Evolutionary conservation across 2,888 invertebrate species (phyloP).

Genomic region (Beris morrisii): DNA sequence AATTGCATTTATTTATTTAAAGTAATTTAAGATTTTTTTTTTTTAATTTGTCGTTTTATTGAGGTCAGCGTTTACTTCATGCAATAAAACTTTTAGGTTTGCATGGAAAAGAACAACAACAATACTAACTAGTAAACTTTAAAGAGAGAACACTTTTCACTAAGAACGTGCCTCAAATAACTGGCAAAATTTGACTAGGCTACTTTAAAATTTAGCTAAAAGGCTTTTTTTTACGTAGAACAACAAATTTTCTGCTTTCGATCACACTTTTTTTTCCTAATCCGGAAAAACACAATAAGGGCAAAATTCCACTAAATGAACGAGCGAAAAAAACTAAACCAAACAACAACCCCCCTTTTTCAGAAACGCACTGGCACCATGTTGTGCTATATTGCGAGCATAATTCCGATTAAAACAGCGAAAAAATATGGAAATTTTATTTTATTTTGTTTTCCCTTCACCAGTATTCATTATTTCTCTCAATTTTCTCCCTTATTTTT

Average conservation of each 20-base stretch:
- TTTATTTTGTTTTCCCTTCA: constrained; percentile 10
- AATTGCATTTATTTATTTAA: too few relatives aligned
- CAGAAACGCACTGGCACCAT: constrained; percentile 33
- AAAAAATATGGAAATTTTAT: constrained; percentile 2
- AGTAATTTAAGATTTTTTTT: too few relatives aligned
- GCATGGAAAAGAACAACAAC: constrained; percentile 11
- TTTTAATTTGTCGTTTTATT: too few relatives aligned
- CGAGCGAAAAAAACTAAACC: not conserved
- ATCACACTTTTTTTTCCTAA: constrained; percentile 3
- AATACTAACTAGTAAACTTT: constrained; percentile 12
- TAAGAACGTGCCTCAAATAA: not conserved
- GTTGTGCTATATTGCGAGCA: constrained; percentile 2
- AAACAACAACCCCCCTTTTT: constrained; percentile 11
- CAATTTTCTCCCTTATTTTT: constrained; percentile 8
- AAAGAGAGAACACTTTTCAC: constrained; percentile 16
- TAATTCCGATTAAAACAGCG: not conserved
- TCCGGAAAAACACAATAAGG: constrained; percentile 9
- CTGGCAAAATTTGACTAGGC: not conserved
- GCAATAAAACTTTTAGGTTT: constrained; percentile 6
- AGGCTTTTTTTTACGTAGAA: constrained; percentile 5
- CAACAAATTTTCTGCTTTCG: constrained; percentile 1
- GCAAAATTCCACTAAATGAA: constrained; percentile 1
- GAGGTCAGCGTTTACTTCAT: constrained; percentile 27
- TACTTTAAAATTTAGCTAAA: constrained; percentile 17
- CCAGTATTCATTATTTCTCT: constrained; percentile 1